These are phyloP conservation scores for Monomorium pharaonis DNA, from an alignment of 1,140 invertebrate species.

Conservation along the genomic window DNA sequence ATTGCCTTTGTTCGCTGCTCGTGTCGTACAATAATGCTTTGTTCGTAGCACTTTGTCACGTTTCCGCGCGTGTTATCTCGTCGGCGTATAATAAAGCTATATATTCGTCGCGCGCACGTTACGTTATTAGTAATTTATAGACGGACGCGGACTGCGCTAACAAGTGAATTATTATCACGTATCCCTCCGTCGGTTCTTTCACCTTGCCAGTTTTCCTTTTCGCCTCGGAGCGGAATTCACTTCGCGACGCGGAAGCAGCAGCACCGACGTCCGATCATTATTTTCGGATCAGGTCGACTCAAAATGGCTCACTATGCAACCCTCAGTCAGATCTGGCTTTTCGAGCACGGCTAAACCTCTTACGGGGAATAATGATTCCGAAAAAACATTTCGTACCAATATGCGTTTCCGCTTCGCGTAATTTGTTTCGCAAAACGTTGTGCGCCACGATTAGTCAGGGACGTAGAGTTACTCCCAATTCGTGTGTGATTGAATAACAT, in stretches of 20 bases:
- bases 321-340: neutral
- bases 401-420: neutral
- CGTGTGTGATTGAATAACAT: neutral
- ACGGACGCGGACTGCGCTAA: neutral
- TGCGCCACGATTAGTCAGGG: too few relatives aligned
- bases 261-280: conserved; percentile 32
- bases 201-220: neutral
- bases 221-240: neutral
- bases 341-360: neutral
- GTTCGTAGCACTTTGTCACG: conserved; percentile 34
- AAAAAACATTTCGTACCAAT: too few relatives aligned
- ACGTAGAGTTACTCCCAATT: too few relatives aligned
- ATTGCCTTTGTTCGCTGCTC: conserved; percentile 32
- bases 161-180: conserved; percentile 33
- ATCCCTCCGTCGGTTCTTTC: conserved; percentile 13
- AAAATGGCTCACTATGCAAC: conserved; percentile 26
- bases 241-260: neutral
- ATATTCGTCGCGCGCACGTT: conserved; percentile 16
- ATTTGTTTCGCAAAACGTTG: neutral
- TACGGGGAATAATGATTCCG: conserved; percentile 9
- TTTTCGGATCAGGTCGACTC: conserved; percentile 49
- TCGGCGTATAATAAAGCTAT: conserved; percentile 24
- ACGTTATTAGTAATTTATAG: conserved; percentile 38
- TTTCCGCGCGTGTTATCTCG: conserved; percentile 9
- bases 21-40: conserved; percentile 41